These are phyloP conservation scores for Chloroclysta siterata DNA, from an alignment of 2,888 invertebrate species.

Conservation along the genomic window DNA sequence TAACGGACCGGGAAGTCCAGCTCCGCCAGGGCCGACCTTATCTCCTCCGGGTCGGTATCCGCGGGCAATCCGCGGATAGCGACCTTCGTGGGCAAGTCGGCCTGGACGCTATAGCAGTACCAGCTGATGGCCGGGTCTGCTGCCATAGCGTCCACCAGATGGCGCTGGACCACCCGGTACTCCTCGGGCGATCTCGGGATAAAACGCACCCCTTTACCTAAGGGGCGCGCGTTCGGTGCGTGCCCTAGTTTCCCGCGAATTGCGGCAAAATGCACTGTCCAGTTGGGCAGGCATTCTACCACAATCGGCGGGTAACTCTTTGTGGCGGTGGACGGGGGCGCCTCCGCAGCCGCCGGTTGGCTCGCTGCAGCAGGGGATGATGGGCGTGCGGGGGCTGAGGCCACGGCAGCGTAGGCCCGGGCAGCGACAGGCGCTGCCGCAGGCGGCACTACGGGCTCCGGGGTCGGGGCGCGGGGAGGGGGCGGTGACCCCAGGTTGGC, in stretches of 20 bases:
- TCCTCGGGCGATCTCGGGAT: constrained; percentile 28
- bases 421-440: not conserved
- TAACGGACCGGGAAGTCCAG: constrained; percentile 9
- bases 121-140: constrained; percentile 23
- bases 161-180: constrained; percentile 33
- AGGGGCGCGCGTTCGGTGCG: too few species aligned
- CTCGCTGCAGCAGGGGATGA: not conserved
- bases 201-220: not conserved
- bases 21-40: constrained; percentile 4
- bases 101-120: constrained; percentile 35
- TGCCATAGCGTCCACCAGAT: constrained; percentile 30
- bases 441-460: not conserved
- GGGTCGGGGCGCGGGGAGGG: not conserved
- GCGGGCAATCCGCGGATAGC: not conserved
- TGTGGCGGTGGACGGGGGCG: too few species aligned
- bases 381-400: not conserved
- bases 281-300: too few species aligned
- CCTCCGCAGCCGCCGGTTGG: too few species aligned
- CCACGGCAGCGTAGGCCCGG: not conserved
- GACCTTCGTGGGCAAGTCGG: not conserved
- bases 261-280: too few species aligned
- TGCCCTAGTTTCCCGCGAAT: too few species aligned
- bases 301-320: too few species aligned
- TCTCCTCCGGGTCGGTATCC: not conserved
- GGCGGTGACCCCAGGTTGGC: not conserved